Base-by-base conservation (phyloP, 2,113 vertebrate species). In the Tyto alba region DNA sequence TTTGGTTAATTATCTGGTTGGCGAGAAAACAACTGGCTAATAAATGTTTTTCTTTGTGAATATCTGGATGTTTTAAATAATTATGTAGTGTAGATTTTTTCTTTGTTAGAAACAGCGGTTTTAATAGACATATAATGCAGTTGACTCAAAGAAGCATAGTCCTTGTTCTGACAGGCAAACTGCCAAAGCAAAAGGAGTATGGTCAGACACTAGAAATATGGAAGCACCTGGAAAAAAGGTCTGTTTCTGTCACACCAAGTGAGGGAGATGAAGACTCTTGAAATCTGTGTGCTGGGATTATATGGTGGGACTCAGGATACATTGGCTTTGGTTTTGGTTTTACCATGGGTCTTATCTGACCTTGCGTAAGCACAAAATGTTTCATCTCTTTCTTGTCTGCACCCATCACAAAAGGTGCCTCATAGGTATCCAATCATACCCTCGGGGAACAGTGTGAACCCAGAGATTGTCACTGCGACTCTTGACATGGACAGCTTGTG, bases 391-490 rank as follows among this genome's bases (percentile, higher is more conserved):
- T 62, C 36, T 67, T 71, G 15, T 85, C 47, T 72, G 9, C 13
- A 23, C 13, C 3, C 20, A 41, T 59, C 20, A 72, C 6, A 59
- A 82, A 72, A 72, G 8, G 15, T 47, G 25, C 60, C 43, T 30
- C 0, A 0, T 5, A 21, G 66, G 16, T 38, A 34, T 47, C 72
- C 13, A 15, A 2, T 26, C 7, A 17, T n/a, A 4, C 23, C 16
- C 25, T 75, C 1, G 5, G n/a, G 32, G 53, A 91, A 10, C 11
- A 18, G 53, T 25, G 30, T 48, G 47, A 76, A 57, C 17, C 30
- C 47, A 47, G 56, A 45, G 34, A 23, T 7, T 62, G 50, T 62
- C 18, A 56, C 27, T 8, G 19, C 29, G 68, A 34, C 29, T 80
- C 27, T 60, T 40, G 32, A 43, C 43, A 16, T 47, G 59, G 40